Base-by-base conservation (phyloP, 1,140 invertebrate genomes). In the Drosophila kikkawai region DNA sequence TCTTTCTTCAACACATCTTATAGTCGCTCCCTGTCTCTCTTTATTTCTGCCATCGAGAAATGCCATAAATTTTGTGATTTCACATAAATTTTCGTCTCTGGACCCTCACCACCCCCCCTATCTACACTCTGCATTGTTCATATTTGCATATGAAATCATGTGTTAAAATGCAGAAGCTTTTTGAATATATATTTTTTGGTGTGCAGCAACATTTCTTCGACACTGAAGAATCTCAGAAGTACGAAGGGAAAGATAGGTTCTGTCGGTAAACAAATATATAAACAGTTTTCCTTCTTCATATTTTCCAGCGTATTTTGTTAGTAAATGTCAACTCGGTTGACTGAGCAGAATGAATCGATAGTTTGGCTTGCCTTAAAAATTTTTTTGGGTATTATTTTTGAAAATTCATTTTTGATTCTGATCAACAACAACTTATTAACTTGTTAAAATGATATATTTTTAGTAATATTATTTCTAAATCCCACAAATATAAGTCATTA, bases 141-240 rank as follows among this genome's bases (percentile, higher is more conserved):
- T 90, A 81, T 88, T 88, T 88, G 85, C 84, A 88, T 90, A 90
- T 84, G 69, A 88, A 88, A 88, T 90, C 84, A 90, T 79, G 84
- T 90, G 85, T 90, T 84, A 85, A 90, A 87, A 90, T 75, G 77
- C 68, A 79, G 77, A 80, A 81, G 80, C 77, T 88, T 58, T 58
- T 26, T 36, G 61, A 50, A 78, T 60, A 60, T 48, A 47, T 57
- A 32, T 68, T 39, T 59, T 37, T 37, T 71, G 6, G 42, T 48
- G 80, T 75, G 61, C 80, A 79, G 53, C 80, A 79, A 78, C 44
- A 69, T 77, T 78, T 70, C 56, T 68, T 48, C 51, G 60, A 26
- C 51, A 39, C 53, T 55, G 19, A 22, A 37, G 8, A 39, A 55
- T 50, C 32, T 15, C 15, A 17, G 55, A 60, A 34, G 41, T 17